Base-by-base conservation (phyloP, 2,113 vertebrate species). In the Tinamus guttatus region DNA sequence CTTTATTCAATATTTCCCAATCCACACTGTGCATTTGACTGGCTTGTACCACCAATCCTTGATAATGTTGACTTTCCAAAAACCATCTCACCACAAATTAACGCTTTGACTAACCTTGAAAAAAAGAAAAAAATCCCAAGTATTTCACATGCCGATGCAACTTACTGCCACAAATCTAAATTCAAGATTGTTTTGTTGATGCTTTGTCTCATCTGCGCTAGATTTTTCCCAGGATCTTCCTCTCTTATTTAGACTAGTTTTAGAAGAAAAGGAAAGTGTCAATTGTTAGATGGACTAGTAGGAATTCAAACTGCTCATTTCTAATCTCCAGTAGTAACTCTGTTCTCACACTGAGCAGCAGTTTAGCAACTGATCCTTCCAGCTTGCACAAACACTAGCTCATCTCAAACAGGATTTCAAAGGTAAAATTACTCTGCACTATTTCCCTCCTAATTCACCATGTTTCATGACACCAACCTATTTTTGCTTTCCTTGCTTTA, bases 1-100 rank as follows among this genome's bases (percentile, higher is more conserved):
- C 70, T 89, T 25, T 81, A 60, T 75, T 90, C 65, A 95, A 69
- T 13, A 16, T 94, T 92, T 84, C 95, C 80, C 77, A 83, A 2
- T 60, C 64, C 79, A 36, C 16, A 63, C 20, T 25, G 87, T 73
- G 62, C 77, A 90, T 75, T 69, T 60, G 68, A 70, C 58, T 64
- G 49, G 59, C 52, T 74, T 91, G 14, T 60, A 87, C 47, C 4
- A 12, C 68, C 52, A 87, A 32, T 71, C 52, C 14, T 85, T 70
- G 63, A 73, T 83, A 77, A 84, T 18, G 52, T 34, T 2, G 2
- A 52, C 4, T 3, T 86, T 90, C 89, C 32, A 85, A 74, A 93
- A 96, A 64, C 18, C 58, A 51, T 21, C n/a, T 40, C 4, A 7
- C 59, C 59, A 78, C 81, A 93, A 95, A 89, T 49, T 78, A 94